phyloP scores from a whole-genome alignment of 92 coral and sea anemone species.

The Parazoanthus atlanticus region DNA sequence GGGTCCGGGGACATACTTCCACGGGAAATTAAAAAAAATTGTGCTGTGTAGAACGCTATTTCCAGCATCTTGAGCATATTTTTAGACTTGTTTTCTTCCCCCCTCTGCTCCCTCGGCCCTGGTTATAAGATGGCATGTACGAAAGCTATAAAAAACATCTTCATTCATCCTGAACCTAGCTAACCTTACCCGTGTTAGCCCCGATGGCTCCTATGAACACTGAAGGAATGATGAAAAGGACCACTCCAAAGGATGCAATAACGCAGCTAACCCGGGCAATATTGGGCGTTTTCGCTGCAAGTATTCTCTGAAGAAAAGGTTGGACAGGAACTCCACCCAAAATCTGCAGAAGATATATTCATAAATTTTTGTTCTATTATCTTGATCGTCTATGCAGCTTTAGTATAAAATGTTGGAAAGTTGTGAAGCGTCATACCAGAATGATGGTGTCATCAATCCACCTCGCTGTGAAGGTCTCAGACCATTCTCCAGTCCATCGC shows the following conservation, averaged over 20 bases:
- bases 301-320: slow-evolving; percentile 85
- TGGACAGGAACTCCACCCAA: slow-evolving; percentile 95
- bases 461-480: not conserved
- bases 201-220: slow-evolving; percentile 91
- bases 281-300: slow-evolving; percentile 78
- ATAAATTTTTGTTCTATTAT: not conserved
- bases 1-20: no score
- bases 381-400: not conserved
- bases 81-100: no score
- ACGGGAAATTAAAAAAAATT: no score
- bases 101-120: no score
- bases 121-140: not conserved
- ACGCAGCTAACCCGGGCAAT: slow-evolving; percentile 76
- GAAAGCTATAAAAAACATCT: not conserved
- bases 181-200: slow-evolving; percentile 75
- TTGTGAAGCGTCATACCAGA: slow-evolving; percentile 28
- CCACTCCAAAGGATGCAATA: slow-evolving; percentile 78
- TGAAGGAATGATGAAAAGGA: slow-evolving; percentile 84
- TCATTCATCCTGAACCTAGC: not conserved
- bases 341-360: slow-evolving; percentile 43
- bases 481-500: slow-evolving; percentile 46
- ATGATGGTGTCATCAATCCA: slow-evolving; percentile 42
- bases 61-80: no score
- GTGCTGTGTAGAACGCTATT: no score
- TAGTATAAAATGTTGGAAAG: no score